Percentiles rank a stretch among this genome's conserved stretches.
These are phyloP conservation scores for Asteroscopus sphinx DNA, from an alignment of 2,888 invertebrate genomes.

Conservation along the genomic window DNA sequence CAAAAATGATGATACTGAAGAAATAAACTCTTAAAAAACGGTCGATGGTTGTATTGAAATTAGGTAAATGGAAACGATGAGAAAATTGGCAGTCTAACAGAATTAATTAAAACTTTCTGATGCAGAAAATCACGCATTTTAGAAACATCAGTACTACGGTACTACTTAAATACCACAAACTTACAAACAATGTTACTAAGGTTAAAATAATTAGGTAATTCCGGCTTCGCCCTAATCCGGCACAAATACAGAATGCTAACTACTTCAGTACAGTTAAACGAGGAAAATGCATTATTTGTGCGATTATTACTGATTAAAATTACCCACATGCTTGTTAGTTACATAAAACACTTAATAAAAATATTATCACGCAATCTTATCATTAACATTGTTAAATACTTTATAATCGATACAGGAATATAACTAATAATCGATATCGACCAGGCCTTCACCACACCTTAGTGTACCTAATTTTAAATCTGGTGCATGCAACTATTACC, in stretches of 20 bases:
- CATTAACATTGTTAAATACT: neutral
- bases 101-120: neutral
- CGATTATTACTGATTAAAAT: conserved; percentile 9
- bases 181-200: neutral
- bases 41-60: no score
- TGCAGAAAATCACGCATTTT: neutral
- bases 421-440: neutral
- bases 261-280: conserved; percentile 12
- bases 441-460: neutral
- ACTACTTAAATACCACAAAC: neutral
- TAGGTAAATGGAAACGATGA: neutral
- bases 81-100: neutral
- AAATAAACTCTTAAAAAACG: no score
- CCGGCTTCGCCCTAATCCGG: conserved; percentile 49
- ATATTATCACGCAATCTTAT: conserved; percentile 10
- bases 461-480: conserved; percentile 1
- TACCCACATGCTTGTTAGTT: neutral
- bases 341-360: no score
- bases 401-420: neutral
- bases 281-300: conserved; percentile 14
- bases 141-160: neutral
- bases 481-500: conserved; percentile 5
- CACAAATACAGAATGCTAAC: conserved; percentile 6
- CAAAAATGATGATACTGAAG: no score
- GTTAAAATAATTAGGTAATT: conserved; percentile 37